Percentiles rank a stretch among this genome's conserved stretches.
Evolutionary conservation across 2,888 invertebrate genomes (phyloP).

Genomic region (Mythimna loreyi): DNA sequence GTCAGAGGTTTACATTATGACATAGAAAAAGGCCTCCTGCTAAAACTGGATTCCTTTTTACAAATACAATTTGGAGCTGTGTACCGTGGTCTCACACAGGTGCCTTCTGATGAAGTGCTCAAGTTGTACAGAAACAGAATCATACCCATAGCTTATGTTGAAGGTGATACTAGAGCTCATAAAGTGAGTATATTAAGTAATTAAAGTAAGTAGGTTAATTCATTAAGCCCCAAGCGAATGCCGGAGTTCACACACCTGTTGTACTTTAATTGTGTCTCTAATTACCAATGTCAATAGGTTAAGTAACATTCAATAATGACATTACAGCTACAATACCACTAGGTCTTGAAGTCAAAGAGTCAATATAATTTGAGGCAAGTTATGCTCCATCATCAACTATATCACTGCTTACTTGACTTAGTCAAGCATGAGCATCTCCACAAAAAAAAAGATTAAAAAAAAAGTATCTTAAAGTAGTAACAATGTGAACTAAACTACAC

Average conservation of each 20-base stretch:
- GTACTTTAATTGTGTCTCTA: too few species aligned
- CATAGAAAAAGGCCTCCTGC: constrained; percentile 97
- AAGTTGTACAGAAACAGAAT: constrained; percentile 96
- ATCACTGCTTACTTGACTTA: too few species aligned
- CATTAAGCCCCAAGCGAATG: too few species aligned
- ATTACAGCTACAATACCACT: too few species aligned
- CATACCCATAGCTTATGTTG: constrained; percentile 96
- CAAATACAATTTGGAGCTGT: constrained; percentile 99
- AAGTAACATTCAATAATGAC: neutral
- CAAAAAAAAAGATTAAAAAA: too few species aligned
- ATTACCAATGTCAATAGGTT: constrained; percentile 20
- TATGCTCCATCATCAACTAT: too few species aligned
- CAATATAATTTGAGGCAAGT: too few species aligned
- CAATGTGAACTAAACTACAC: neutral
- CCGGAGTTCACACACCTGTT: too few species aligned
- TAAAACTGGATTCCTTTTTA: constrained; percentile 98
- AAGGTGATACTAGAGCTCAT: constrained; percentile 93
- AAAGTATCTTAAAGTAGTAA: neutral
- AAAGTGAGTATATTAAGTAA: constrained; percentile 88
- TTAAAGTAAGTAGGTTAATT: too few species aligned
- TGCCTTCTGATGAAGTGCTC: constrained; percentile 96
- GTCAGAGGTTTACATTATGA: constrained; percentile 99
- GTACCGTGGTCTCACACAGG: constrained; percentile 95
- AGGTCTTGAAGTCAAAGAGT: too few species aligned
- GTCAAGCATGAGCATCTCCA: too few species aligned